Evolutionary conservation across 2,797 vertebrate species (phyloP).

Genomic region (Ctenopoma kingsleyae): DNA sequence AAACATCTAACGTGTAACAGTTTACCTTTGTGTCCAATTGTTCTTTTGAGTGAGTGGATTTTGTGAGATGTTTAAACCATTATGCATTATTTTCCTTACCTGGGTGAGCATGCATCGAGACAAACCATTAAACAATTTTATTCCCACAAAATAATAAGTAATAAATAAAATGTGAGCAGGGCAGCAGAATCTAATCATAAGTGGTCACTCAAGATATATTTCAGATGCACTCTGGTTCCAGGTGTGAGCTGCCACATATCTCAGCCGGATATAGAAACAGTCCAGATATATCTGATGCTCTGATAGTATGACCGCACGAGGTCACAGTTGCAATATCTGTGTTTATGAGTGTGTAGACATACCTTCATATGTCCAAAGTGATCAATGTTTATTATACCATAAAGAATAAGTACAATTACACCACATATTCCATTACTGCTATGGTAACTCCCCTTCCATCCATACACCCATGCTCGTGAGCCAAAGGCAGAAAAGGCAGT

Average conservation of each 20-base stretch:
- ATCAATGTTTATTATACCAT: conserved; percentile 39
- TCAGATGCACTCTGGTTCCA: conserved; percentile 29
- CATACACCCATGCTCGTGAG: conserved; percentile 9
- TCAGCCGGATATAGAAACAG: conserved; percentile 34
- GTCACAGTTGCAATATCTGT: conserved; percentile 22
- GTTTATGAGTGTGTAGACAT: conserved; percentile 25
- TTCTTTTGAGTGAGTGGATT: background rate
- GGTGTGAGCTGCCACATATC: conserved; percentile 29
- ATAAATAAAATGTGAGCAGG: conserved; percentile 2
- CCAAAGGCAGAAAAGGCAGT: conserved; percentile 13
- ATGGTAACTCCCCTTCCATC: conserved; percentile 9
- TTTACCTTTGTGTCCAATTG: conserved; percentile 10
- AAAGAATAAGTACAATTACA: conserved; percentile 34
- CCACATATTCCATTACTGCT: conserved; percentile 18
- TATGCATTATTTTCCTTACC: too few relatives aligned
- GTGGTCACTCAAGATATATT: conserved; percentile 45
- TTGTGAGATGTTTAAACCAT: background rate
- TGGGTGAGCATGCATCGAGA: too few relatives aligned
- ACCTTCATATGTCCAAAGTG: conserved; percentile 15
- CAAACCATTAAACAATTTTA: background rate
- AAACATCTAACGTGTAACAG: background rate
- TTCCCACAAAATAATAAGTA: conserved; percentile 1
- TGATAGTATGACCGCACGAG: conserved; percentile 31
- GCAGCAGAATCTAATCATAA: conserved; percentile 29
- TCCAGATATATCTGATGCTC: conserved; percentile 49